Conservation (phyloP, 2,888 invertebrate species). For the Pseudoips prasinana region DNA sequence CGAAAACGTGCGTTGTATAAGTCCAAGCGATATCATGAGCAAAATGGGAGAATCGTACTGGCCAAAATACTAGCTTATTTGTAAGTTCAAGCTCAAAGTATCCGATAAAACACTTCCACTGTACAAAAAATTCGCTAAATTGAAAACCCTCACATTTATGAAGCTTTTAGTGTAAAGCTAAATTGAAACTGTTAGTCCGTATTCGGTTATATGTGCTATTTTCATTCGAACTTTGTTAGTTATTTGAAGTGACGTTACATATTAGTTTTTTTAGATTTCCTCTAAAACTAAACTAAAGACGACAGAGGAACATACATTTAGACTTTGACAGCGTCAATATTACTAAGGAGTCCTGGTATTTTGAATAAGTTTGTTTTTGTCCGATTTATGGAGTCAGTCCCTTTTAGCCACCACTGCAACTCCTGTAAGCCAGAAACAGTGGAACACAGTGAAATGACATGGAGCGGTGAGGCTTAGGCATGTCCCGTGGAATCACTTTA, state of each 20-base stretch:
- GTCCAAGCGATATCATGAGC: constrained; percentile 22
- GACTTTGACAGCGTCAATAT: no score
- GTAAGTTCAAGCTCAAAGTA: constrained; percentile 23
- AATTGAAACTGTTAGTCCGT: constrained; percentile 44
- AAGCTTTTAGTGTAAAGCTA: constrained; percentile 42
- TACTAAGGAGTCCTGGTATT: no score
- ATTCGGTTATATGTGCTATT: constrained; percentile 37
- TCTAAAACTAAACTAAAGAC: no score
- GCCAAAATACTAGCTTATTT: constrained; percentile 20
- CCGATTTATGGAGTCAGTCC: no score
- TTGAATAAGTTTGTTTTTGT: no score
- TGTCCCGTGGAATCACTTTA: no score
- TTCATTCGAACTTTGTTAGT: constrained; percentile 37
- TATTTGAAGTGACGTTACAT: constrained; percentile 28
- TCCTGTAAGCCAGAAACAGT: no score
- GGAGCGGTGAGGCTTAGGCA: no score
- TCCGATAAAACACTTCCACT: constrained; percentile 43
- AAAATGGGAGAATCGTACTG: constrained; percentile 2
- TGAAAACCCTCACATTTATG: constrained; percentile 44
- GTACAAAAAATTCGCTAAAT: constrained; percentile 48
- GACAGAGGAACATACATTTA: no score
- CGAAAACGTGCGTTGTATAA: constrained; percentile 22
- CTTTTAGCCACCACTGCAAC: no score
- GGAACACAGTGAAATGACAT: no score
- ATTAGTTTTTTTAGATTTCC: constrained; percentile 28